Percentiles rank a stretch among this genome's conserved stretches.
Evolutionary conservation across 2,797 vertebrate genomes (phyloP).

Genomic region (Thunnus albacares): DNA sequence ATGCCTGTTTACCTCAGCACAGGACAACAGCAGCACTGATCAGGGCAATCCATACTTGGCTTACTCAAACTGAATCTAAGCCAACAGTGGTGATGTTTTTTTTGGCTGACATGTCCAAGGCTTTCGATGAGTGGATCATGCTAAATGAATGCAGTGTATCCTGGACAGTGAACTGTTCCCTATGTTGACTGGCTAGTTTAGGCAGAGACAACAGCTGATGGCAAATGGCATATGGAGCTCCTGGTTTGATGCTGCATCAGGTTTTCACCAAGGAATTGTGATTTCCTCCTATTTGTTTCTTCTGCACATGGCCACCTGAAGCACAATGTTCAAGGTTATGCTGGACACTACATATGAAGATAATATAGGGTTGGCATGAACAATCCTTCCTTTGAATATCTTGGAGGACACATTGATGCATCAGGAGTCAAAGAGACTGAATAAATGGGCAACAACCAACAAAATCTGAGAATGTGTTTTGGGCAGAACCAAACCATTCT

Average conservation of each 20-base stretch:
- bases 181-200: slow-evolving; percentile 17
- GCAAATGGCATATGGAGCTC: not conserved
- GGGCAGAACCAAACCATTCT: not conserved
- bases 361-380: slow-evolving; percentile 6
- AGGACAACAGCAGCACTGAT: slow-evolving; percentile 2
- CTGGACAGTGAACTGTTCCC: slow-evolving; percentile 15
- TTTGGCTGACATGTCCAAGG: slow-evolving; percentile 31
- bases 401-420: slow-evolving; percentile 8
- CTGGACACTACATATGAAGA: slow-evolving; percentile 18
- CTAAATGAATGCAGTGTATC: slow-evolving; percentile 40
- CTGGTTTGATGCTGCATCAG: slow-evolving; percentile 28
- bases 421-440: not conserved
- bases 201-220: slow-evolving; percentile 15
- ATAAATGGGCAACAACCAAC: slow-evolving; percentile 6
- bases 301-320: slow-evolving; percentile 13
- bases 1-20: slow-evolving; percentile 15
- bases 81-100: not conserved
- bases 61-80: slow-evolving; percentile 26
- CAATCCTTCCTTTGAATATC: slow-evolving; percentile 13
- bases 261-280: slow-evolving; percentile 19
- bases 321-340: slow-evolving; percentile 29
- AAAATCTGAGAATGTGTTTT: slow-evolving; percentile 6
- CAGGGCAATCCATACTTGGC: slow-evolving; percentile 39
- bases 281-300: slow-evolving; percentile 30
- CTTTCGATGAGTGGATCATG: slow-evolving; percentile 32